Conservation (phyloP, 2,797 vertebrate genomes). For the Acrossocheilus wenchowensis region DNA sequence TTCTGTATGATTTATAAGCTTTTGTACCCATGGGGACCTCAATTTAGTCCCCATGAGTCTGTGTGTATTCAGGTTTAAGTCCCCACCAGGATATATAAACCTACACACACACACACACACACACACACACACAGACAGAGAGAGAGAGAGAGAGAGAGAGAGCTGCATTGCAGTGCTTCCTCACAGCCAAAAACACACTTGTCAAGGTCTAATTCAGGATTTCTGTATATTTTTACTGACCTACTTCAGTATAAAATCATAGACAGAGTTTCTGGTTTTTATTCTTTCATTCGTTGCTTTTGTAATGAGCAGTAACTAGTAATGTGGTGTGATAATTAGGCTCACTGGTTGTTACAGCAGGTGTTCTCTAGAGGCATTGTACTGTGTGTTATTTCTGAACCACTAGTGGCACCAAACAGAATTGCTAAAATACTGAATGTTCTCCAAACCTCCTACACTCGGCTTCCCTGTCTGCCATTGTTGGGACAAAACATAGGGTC, state of each 20-base stretch:
- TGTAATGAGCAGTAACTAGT: constrained; percentile 34
- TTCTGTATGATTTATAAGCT: too few relatives aligned
- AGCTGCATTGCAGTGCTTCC: constrained; percentile 77
- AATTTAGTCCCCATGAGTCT: too few relatives aligned
- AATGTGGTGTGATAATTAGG: constrained; percentile 39
- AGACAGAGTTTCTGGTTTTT: not conserved
- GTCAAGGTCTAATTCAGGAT: not conserved
- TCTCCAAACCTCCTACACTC: too few relatives aligned
- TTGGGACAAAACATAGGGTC: not conserved
- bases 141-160: constrained; percentile 44
- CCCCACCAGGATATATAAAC: too few relatives aligned
- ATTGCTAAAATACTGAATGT: not conserved
- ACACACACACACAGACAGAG: not conserved
- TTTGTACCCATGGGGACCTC: too few relatives aligned
- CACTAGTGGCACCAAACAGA: not conserved
- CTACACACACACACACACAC: too few relatives aligned
- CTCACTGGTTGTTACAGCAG: constrained; percentile 34
- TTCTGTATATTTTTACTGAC: constrained; percentile 36
- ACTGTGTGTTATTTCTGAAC: not conserved
- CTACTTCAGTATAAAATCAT: constrained; percentile 1
- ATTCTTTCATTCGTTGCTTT: not conserved
- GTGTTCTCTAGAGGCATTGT: not conserved
- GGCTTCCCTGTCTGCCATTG: not conserved
- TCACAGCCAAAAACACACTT: constrained; percentile 35
- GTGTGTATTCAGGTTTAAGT: too few relatives aligned